These are phyloP conservation scores for Archips xylosteana DNA, from an alignment of 2,888 invertebrate genomes.

Conservation along the genomic window DNA sequence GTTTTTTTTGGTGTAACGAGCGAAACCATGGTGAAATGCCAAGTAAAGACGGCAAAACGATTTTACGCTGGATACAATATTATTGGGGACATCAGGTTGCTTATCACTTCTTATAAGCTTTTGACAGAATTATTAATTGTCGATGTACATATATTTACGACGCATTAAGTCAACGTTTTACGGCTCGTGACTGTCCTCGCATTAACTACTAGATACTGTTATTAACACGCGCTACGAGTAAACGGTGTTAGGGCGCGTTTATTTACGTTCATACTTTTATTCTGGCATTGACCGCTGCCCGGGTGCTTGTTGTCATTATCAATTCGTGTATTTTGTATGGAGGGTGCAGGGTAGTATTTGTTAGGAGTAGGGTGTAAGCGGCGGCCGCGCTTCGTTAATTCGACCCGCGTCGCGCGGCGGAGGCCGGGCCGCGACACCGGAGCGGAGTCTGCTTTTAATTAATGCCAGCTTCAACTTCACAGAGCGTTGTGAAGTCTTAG, in stretches of 20 bases:
- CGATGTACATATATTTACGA: not conserved
- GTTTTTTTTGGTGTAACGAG: too few relatives aligned
- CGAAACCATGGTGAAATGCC: too few relatives aligned
- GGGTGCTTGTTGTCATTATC: conserved; percentile 49
- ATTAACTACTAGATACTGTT: not conserved
- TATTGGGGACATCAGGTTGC: too few relatives aligned
- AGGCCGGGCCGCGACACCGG: conserved; percentile 21
- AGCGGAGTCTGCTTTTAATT: conserved; percentile 34
- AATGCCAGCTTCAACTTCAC: conserved; percentile 36
- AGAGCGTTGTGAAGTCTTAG: conserved; percentile 32
- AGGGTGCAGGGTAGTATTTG: conserved; percentile 17
- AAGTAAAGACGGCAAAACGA: too few relatives aligned
- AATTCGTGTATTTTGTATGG: conserved; percentile 16
- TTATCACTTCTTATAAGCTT: too few relatives aligned
- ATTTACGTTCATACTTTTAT: conserved; percentile 7
- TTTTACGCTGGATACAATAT: too few relatives aligned
- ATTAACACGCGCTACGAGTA: not conserved
- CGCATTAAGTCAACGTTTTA: not conserved
- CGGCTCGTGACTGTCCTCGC: not conserved
- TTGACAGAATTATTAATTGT: not conserved
- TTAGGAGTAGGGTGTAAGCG: conserved; percentile 1
- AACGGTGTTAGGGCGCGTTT: not conserved
- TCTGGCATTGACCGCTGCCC: conserved; percentile 43
- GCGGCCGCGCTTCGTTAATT: conserved; percentile 31
- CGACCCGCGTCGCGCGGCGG: conserved; percentile 7